Evolutionary conservation across 2,888 invertebrate species (phyloP).

Genomic region (Drosophila hamatofila): DNA sequence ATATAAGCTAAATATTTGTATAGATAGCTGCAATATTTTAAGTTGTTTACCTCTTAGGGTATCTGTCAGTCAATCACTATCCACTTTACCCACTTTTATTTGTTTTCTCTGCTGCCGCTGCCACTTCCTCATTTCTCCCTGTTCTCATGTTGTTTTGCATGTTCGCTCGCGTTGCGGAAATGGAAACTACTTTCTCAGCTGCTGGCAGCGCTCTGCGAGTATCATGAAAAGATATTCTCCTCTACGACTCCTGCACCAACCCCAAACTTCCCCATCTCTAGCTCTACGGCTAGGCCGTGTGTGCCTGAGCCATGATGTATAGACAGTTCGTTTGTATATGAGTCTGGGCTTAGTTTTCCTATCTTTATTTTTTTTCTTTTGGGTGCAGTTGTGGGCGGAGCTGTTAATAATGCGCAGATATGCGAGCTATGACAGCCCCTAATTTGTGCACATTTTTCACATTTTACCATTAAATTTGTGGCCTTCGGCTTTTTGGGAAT

Average conservation of each 20-base stretch:
- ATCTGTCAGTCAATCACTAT: background rate
- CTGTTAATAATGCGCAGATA: conserved; percentile 68
- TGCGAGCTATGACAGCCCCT: conserved; percentile 63
- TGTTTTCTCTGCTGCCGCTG: conserved; percentile 12
- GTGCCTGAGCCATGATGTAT: conserved; percentile 54
- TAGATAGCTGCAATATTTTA: background rate
- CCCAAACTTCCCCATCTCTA: background rate
- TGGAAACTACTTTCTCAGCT: conserved; percentile 73
- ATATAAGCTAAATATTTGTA: background rate
- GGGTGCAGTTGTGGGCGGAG: conserved; percentile 25
- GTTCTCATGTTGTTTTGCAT: conserved; percentile 22
- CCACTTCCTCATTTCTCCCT: conserved; percentile 1
- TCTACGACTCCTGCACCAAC: background rate
- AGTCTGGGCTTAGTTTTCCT: conserved; percentile 14
- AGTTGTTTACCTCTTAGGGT: background rate
- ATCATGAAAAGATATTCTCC: conserved; percentile 60
- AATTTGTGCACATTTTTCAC: conserved; percentile 69
- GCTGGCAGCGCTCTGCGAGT: conserved; percentile 36
- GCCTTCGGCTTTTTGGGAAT: conserved; percentile 34
- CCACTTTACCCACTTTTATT: background rate
- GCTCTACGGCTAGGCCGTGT: background rate
- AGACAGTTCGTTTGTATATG: conserved; percentile 58
- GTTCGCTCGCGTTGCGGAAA: conserved; percentile 53
- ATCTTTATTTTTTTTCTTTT: conserved; percentile 3
- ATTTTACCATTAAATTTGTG: conserved; percentile 50